Conservation (phyloP, 2,113 vertebrate genomes). For the Amblyopsis rosae region DNA sequence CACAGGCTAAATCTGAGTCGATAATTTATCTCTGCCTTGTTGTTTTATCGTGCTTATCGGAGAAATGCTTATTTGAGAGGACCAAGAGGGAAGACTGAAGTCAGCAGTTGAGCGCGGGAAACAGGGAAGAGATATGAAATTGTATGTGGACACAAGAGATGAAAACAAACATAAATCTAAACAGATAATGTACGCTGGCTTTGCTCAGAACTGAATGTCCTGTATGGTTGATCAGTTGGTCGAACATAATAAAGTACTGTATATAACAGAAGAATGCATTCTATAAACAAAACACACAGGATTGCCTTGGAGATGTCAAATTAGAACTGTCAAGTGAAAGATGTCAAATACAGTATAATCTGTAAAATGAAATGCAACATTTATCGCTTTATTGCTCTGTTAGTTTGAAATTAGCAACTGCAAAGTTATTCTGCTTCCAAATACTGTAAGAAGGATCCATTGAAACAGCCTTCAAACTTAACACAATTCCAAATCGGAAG, state of each 20-base stretch:
- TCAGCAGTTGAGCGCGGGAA: constrained; percentile 51
- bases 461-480: too few relatives aligned
- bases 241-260: neutral
- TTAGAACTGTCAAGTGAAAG: too few relatives aligned
- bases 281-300: too few relatives aligned
- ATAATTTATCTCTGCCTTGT: constrained; percentile 51
- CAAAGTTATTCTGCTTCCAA: too few relatives aligned
- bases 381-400: too few relatives aligned
- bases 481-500: too few relatives aligned
- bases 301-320: too few relatives aligned
- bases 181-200: constrained; percentile 34
- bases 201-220: constrained; percentile 11
- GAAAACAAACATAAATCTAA: constrained; percentile 44
- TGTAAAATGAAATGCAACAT: too few relatives aligned
- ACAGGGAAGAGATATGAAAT: constrained; percentile 43
- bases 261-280: neutral
- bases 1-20: constrained; percentile 52
- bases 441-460: too few relatives aligned
- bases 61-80: constrained; percentile 37
- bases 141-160: constrained; percentile 48
- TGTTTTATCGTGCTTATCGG: constrained; percentile 63
- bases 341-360: too few relatives aligned
- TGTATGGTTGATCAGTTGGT: neutral
- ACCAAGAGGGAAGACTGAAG: constrained; percentile 43
- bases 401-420: too few relatives aligned